Evolutionary conservation across 2,113 vertebrate species (phyloP).

Genomic region (Spea multiplicata): DNA sequence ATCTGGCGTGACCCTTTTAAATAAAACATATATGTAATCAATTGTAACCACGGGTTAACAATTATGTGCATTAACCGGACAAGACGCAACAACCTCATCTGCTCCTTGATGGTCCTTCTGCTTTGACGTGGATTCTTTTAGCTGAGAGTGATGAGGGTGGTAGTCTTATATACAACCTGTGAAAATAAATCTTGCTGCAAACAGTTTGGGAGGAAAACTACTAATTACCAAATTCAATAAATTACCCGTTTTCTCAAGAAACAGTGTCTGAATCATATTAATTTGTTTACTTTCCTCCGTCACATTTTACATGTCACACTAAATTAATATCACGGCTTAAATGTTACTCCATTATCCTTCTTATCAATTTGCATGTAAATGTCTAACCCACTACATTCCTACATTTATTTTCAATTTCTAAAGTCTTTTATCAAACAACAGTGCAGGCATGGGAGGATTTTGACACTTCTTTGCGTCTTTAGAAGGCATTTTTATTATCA

Average conservation of each 20-base stretch:
- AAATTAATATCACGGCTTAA: slow-evolving; percentile 25
- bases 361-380: slow-evolving; percentile 33
- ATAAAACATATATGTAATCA: too few species aligned
- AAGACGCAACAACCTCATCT: too few species aligned
- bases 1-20: too few species aligned
- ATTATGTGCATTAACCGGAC: too few species aligned
- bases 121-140: neutral
- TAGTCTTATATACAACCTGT: neutral
- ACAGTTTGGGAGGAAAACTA: too few species aligned
- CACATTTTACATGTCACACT: slow-evolving; percentile 23
- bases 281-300: slow-evolving; percentile 13
- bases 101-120: too few species aligned
- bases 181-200: neutral
- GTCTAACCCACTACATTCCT: slow-evolving; percentile 24
- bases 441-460: slow-evolving; percentile 7
- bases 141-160: neutral
- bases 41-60: too few species aligned
- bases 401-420: slow-evolving; percentile 37
- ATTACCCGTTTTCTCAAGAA: neutral
- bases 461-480: slow-evolving; percentile 19
- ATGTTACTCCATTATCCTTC: slow-evolving; percentile 29
- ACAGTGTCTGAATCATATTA: neutral
- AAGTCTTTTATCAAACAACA: slow-evolving; percentile 19
- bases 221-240: neutral
- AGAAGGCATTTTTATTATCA: neutral